Evolutionary conservation across 2,113 vertebrate species (phyloP), one percentile per base, ranked within the genome.

Genomic region (Cryptotis parvus): DNA sequence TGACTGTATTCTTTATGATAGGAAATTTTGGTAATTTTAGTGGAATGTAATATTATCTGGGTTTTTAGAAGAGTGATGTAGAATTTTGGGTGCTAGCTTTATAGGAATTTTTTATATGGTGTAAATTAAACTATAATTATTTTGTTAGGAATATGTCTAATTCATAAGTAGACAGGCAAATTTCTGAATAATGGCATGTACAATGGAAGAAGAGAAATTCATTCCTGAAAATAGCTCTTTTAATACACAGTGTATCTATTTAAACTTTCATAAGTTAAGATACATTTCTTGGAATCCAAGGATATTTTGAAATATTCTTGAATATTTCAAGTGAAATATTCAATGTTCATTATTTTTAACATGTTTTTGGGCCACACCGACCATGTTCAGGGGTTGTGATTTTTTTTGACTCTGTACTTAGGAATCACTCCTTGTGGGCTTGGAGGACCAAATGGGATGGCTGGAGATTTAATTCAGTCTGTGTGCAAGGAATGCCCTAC

Each of bases 41-140:
- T 87, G 70, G 83, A 85, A 88, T 90, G 65, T 16, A 70, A 10
- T 91, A 69, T 93, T 81, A 70, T 84, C 26, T 73, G 49, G 74
- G 26, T 4, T 94, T 93, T 91, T 70, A 27, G 69, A n/a, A 78
- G 14, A 73, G 11, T 45, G 18, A 29, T 66, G 73, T 15, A 9
- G 33, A 77, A 14, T 37, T 90, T 86, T 75, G 65, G 26, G 37
- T 80, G 27, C 33, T 37, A 61, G 77, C 10, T 9, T 80, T 80
- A 11, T 37, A 87, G 33, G 9, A 33, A n/a, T 85, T 76, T 55
- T 52, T 72, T 20, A 80, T 65, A n/a, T 55, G 43, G 16, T 35
- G 91, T 24, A 92, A 70, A 41, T n/a, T 52, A 74, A 89, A 43
- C 29, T 58, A 92, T 73, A 86, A 74, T 9, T 72, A 73, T 87